Conservation (phyloP, 2,113 vertebrate species). For the Limanda limanda region DNA sequence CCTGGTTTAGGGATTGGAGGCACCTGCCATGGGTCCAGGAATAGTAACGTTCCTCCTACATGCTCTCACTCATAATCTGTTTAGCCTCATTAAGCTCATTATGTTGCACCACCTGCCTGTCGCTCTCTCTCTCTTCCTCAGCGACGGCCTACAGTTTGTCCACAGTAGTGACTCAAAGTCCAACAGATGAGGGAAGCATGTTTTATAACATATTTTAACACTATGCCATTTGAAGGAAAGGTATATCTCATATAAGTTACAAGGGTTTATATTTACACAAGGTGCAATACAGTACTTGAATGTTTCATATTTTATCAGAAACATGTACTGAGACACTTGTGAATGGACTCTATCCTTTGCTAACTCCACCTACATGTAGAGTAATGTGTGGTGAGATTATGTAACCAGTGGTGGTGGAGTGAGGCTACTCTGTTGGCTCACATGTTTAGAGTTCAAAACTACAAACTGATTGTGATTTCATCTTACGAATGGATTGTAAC, state of each 20-base stretch:
- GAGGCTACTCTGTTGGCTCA: constrained; percentile 2
- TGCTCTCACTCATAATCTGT: constrained; percentile 72
- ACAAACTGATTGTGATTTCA: not conserved
- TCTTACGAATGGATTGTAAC: not conserved
- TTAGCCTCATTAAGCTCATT: constrained; percentile 81
- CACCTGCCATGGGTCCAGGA: constrained; percentile 67
- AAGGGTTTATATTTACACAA: not conserved
- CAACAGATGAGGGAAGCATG: not conserved
- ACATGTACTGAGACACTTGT: constrained; percentile 23
- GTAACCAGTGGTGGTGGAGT: constrained; percentile 26
- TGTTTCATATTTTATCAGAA: not conserved
- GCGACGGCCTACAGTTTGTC: constrained; percentile 30
- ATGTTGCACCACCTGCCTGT: constrained; percentile 73
- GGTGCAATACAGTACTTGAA: not conserved
- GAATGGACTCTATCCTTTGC: constrained; percentile 12
- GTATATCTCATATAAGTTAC: not conserved
- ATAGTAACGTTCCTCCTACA: constrained; percentile 71
- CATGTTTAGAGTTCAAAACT: not conserved
- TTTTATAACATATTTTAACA: not conserved
- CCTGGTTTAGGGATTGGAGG: constrained; percentile 41
- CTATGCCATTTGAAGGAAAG: not conserved
- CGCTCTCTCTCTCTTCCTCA: constrained; percentile 40
- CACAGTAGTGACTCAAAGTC: constrained; percentile 18
- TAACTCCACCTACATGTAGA: constrained; percentile 15
- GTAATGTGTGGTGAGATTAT: constrained; percentile 41